Evolutionary conservation across 2,888 invertebrate species (phyloP).

Genomic region (Coelinius sp.): DNA sequence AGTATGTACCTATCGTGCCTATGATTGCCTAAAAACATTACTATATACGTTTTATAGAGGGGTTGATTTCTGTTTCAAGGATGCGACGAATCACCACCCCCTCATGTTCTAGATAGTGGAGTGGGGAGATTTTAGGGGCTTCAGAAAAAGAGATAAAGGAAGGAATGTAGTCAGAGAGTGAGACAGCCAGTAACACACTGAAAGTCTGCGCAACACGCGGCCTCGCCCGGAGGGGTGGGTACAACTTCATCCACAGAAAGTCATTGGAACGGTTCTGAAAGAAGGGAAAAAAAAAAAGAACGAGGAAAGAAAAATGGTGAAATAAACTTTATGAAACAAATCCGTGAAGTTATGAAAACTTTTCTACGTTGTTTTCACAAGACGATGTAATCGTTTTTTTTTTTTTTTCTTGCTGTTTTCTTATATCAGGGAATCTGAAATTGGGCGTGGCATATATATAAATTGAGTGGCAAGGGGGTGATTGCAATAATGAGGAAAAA

Average conservation of each 20-base stretch:
- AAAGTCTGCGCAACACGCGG: conserved; percentile 32
- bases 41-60: conserved; percentile 9
- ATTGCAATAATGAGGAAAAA: not conserved
- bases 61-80: conserved; percentile 35
- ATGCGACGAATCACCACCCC: conserved; percentile 21
- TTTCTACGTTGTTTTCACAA: conserved; percentile 34
- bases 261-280: conserved; percentile 18
- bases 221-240: conserved; percentile 14
- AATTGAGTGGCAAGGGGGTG: not conserved
- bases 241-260: conserved; percentile 24
- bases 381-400: not conserved
- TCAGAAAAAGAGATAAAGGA: conserved; percentile 4
- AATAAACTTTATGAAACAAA: conserved; percentile 21
- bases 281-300: not conserved
- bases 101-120: conserved; percentile 28
- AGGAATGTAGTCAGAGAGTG: not conserved
- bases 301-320: conserved; percentile 8
- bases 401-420: not conserved
- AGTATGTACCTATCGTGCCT: not conserved
- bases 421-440: not conserved
- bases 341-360: conserved; percentile 31
- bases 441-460: conserved; percentile 33
- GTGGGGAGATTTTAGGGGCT: conserved; percentile 15
- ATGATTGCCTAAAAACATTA: conserved; percentile 17
- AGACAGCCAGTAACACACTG: conserved; percentile 4